Evolutionary conservation across 2,888 invertebrate genomes (phyloP).

Genomic region (Hanleya hanleyi): DNA sequence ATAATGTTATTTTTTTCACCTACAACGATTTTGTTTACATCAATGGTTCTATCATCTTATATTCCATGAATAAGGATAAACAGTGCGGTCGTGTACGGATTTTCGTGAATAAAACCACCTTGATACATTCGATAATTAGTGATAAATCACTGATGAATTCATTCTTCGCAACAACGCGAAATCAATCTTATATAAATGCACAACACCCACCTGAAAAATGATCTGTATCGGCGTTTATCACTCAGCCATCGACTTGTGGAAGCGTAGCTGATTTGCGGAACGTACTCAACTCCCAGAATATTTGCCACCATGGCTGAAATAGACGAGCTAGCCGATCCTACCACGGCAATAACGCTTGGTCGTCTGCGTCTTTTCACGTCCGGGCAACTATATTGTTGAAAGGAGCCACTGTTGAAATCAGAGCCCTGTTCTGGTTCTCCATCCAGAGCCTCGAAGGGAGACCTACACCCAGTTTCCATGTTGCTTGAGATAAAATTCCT

Average conservation of each 20-base stretch:
- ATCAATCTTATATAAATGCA: background rate
- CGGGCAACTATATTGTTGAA: background rate
- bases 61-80: no score
- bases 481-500: background rate
- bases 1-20: no score
- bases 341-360: conserved; percentile 7
- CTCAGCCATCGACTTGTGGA: conserved; percentile 11
- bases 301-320: background rate
- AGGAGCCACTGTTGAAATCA: no score
- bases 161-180: no score
- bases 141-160: no score
- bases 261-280: conserved; percentile 14
- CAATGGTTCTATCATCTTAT: no score
- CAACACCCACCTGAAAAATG: conserved; percentile 10
- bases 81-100: no score
- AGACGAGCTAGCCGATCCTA: conserved; percentile 8
- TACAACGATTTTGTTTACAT: no score
- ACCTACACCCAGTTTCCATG: no score
- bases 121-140: no score
- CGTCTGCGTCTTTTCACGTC: background rate
- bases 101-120: no score
- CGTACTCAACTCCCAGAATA: background rate
- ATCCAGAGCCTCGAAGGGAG: no score
- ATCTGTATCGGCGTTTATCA: conserved; percentile 3
- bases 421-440: background rate